A percentile compares a stretch with the other conserved stretches of the same genome.
phyloP scores from a whole-genome alignment of 2,888 invertebrate species.

The Microchrysa polita region DNA sequence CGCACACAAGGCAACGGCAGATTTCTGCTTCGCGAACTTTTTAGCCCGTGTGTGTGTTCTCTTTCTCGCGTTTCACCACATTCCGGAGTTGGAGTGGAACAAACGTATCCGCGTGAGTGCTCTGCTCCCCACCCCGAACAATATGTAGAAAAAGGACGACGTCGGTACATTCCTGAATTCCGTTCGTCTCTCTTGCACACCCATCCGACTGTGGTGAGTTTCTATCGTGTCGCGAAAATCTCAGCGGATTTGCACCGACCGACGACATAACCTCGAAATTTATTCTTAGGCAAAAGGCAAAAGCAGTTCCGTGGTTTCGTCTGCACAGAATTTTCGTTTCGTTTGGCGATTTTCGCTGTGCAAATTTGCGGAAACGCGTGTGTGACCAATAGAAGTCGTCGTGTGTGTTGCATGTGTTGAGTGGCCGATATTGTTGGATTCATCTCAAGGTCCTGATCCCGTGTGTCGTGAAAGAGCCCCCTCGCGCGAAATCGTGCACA shows the following conservation, averaged over 20 bases:
- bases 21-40: not conserved
- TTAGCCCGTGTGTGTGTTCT: too few species aligned
- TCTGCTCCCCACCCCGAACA: not conserved
- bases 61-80: slow-evolving; percentile 7
- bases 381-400: too few species aligned
- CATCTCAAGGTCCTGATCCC: too few species aligned
- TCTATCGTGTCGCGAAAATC: slow-evolving; percentile 30
- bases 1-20: slow-evolving; percentile 26
- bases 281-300: slow-evolving; percentile 33
- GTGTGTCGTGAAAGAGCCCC: too few species aligned
- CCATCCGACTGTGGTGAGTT: slow-evolving; percentile 12
- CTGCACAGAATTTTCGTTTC: not conserved
- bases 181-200: not conserved
- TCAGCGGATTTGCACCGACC: slow-evolving; percentile 24
- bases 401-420: too few species aligned
- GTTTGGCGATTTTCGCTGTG: not conserved
- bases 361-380: not conserved
- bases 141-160: slow-evolving; percentile 3
- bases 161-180: not conserved
- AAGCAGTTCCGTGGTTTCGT: not conserved
- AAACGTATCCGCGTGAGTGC: not conserved
- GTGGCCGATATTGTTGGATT: too few species aligned
- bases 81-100: slow-evolving; percentile 6
- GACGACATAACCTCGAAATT: slow-evolving; percentile 43
- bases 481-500: not conserved